These are phyloP conservation scores for Bufo gargarizans DNA, from an alignment of 2,113 vertebrate species.

Conservation along the genomic window DNA sequence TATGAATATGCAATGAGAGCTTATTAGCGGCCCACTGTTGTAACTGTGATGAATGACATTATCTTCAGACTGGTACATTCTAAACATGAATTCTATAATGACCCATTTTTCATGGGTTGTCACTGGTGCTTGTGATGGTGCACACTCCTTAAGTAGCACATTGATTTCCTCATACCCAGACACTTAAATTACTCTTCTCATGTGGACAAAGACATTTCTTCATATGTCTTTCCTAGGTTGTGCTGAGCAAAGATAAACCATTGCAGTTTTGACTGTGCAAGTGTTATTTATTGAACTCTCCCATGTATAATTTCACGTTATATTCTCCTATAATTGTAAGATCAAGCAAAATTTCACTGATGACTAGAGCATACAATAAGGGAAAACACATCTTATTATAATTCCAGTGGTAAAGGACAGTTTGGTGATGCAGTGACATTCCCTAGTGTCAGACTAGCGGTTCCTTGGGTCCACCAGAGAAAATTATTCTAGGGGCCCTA, in stretches of 20 bases:
- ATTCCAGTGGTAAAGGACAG: no score
- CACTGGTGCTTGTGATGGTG: constrained; percentile 61
- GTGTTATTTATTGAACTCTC: neutral
- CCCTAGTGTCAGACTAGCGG: no score
- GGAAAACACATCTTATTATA: neutral
- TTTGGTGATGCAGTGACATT: no score
- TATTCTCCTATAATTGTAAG: neutral
- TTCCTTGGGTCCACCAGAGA: no score
- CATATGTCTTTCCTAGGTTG: neutral
- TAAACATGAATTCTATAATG: constrained; percentile 88
- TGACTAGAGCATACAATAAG: neutral
- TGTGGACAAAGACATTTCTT: constrained; percentile 5
- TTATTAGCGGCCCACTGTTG: constrained; percentile 82
- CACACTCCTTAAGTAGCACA: constrained; percentile 21
- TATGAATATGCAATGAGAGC: constrained; percentile 86
- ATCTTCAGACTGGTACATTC: constrained; percentile 78
- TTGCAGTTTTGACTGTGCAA: neutral
- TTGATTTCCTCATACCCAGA: neutral
- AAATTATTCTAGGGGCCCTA: no score
- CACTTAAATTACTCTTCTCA: constrained; percentile 4
- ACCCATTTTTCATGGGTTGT: constrained; percentile 86
- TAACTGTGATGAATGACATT: constrained; percentile 82
- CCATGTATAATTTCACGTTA: neutral
- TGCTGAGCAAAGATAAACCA: neutral
- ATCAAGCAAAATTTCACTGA: neutral